phyloP scores from a whole-genome alignment of 2,113 vertebrate genomes.

The Ovis aries region DNA sequence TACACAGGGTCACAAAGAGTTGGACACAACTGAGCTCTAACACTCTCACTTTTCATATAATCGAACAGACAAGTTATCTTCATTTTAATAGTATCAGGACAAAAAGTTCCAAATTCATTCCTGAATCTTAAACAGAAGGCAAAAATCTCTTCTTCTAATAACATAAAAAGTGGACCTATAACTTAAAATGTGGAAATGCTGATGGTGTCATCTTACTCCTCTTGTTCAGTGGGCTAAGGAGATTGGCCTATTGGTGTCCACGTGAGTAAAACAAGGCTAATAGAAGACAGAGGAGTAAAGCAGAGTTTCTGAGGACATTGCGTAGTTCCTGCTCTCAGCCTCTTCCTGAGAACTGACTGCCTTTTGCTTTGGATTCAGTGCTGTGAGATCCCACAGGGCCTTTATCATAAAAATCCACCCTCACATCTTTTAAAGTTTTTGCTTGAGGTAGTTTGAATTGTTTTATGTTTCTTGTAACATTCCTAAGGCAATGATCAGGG shows the following conservation, averaged over 20 bases:
- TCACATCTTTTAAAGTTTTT: background rate
- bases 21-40: background rate
- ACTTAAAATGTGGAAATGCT: background rate
- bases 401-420: background rate
- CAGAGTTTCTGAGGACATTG: background rate
- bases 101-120: background rate
- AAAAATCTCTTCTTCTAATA: background rate
- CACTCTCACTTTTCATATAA: background rate
- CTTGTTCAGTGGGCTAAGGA: background rate
- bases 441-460: background rate
- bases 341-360: background rate
- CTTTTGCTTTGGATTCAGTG: background rate
- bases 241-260: no score
- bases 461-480: background rate
- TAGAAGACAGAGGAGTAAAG: background rate
- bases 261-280: background rate
- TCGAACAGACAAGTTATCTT: background rate
- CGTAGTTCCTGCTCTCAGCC: background rate
- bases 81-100: background rate
- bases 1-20: background rate
- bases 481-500: background rate
- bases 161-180: background rate
- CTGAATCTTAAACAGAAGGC: background rate
- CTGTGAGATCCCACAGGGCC: background rate
- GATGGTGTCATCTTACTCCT: background rate